Evolutionary conservation across 2,888 invertebrate species (phyloP).

Genomic region (Clitarchus hookeri): DNA sequence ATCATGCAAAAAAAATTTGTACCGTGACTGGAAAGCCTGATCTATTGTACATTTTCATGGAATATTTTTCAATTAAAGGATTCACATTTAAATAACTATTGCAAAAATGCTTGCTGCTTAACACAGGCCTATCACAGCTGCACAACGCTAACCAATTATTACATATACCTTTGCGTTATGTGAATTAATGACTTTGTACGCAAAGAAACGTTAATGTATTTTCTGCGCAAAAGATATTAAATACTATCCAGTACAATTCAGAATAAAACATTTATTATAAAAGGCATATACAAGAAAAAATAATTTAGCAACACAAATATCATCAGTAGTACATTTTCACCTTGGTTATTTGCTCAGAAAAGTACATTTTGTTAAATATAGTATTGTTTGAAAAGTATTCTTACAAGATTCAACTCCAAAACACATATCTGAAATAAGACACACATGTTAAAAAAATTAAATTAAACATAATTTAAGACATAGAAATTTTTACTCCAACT

Average conservation of each 20-base stretch:
- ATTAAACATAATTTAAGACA: too few species aligned
- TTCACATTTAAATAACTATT: not conserved
- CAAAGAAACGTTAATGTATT: not conserved
- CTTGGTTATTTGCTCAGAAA: not conserved
- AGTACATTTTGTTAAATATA: too few species aligned
- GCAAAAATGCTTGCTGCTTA: not conserved
- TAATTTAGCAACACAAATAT: not conserved
- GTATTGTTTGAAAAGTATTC: too few species aligned
- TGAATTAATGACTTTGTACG: not conserved
- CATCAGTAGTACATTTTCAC: not conserved
- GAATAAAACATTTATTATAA: not conserved
- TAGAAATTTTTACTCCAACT: too few species aligned
- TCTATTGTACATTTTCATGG: not conserved
- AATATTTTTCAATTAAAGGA: not conserved
- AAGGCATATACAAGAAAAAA: not conserved
- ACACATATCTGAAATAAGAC: too few species aligned
- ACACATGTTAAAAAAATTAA: too few species aligned
- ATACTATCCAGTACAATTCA: not conserved
- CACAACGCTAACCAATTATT: not conserved
- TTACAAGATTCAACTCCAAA: too few species aligned
- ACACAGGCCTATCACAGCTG: not conserved
- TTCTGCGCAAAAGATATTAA: not conserved
- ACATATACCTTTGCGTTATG: not conserved
- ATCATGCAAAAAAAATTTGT: not conserved
- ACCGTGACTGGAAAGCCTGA: not conserved